A percentile compares a stretch with the other conserved stretches of the same genome.
These are phyloP conservation scores for Agrochola lychnidis DNA, from an alignment of 2,888 invertebrate species.

Conservation along the genomic window DNA sequence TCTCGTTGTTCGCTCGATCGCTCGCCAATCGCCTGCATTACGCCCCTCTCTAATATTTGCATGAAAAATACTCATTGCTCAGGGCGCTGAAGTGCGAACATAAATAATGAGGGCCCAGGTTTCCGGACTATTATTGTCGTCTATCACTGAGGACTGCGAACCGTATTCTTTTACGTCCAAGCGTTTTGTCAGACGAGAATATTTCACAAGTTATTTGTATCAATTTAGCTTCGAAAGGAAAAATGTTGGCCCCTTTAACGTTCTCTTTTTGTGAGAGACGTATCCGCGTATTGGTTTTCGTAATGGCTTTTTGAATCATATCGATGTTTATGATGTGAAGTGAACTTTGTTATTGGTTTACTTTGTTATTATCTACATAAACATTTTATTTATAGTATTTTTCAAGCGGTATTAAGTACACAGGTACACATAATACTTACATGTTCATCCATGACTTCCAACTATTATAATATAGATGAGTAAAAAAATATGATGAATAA, in stretches of 20 bases:
- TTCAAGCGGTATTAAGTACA: too few relatives aligned
- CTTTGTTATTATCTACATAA: too few relatives aligned
- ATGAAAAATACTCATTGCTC: constrained; percentile 81
- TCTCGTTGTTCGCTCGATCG: constrained; percentile 53
- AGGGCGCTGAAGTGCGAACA: constrained; percentile 80
- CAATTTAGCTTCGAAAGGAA: constrained; percentile 64
- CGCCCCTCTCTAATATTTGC: constrained; percentile 78
- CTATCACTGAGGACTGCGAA: constrained; percentile 76
- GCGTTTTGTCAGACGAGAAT: constrained; percentile 65
- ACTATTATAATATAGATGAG: too few relatives aligned
- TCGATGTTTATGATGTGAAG: constrained; percentile 50
- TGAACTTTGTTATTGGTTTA: constrained; percentile 52
- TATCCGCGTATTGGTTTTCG: constrained; percentile 52
- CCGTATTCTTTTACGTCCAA: constrained; percentile 71
- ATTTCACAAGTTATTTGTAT: constrained; percentile 67
- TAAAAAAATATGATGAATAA: too few relatives aligned
- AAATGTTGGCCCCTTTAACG: constrained; percentile 51
- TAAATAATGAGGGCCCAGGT: constrained; percentile 82
- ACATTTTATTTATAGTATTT: not conserved
- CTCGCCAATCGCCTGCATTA: constrained; percentile 64
- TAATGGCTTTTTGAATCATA: constrained; percentile 58
- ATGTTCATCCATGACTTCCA: too few relatives aligned
- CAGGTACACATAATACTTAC: too few relatives aligned
- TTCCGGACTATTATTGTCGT: constrained; percentile 81
- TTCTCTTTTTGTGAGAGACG: constrained; percentile 36